Conservation (phyloP, 1,140 invertebrate genomes). For the Drosophila mauritiana region DNA sequence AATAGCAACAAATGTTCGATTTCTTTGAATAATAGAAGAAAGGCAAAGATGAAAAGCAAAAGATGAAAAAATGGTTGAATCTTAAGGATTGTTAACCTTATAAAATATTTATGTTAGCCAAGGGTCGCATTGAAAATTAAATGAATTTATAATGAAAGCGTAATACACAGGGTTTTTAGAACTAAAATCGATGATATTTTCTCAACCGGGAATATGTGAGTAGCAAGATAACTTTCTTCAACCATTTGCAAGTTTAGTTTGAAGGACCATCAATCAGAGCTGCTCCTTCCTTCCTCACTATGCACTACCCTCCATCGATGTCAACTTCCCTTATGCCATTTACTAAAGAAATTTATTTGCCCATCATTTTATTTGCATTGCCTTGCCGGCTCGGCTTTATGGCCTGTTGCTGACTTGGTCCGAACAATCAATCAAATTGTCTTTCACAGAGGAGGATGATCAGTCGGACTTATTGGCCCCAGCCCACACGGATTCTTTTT, state of each 20-base stretch:
- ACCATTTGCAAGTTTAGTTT: conserved; percentile 8
- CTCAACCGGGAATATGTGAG: neutral
- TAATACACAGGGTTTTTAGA: too few species aligned
- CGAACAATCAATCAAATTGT: conserved; percentile 75
- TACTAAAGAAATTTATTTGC: conserved; percentile 45
- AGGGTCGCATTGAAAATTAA: conserved; percentile 2
- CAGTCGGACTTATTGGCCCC: conserved; percentile 35
- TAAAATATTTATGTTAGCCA: conserved; percentile 6
- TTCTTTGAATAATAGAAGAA: neutral
- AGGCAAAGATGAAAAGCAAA: conserved; percentile 23
- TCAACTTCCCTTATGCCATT: conserved; percentile 41
- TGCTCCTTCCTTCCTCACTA: neutral
- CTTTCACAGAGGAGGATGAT: conserved; percentile 48
- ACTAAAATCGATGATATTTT: neutral
- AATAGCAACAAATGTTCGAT: conserved; percentile 27
- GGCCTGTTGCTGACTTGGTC: conserved; percentile 40
- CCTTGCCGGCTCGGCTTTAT: conserved; percentile 16
- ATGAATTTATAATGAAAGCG: neutral
- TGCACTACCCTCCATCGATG: conserved; percentile 16
- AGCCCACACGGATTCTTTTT: conserved; percentile 1
- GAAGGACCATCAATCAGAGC: conserved; percentile 45
- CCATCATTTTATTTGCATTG: conserved; percentile 51
- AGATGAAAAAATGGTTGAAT: conserved; percentile 21
- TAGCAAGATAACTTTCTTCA: neutral
- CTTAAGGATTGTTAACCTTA: conserved; percentile 2